Base-by-base conservation (phyloP, 2,113 vertebrate genomes). In the Tiliqua scincoides region DNA sequence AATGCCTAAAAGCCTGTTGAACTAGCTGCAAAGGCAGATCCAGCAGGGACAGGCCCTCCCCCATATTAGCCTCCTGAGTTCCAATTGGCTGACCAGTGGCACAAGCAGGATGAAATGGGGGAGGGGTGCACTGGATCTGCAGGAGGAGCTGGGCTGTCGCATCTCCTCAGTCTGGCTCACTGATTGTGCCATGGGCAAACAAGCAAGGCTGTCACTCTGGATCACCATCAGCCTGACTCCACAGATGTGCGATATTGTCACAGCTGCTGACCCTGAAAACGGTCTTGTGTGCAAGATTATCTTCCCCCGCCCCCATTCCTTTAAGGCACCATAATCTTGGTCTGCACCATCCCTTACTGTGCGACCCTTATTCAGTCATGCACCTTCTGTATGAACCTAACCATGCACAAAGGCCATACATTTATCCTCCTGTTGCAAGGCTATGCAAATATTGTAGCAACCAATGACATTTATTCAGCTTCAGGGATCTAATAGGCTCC, bases 211-310 rank as follows among this genome's bases (percentile, higher is more conserved):
- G 82, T 84, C 82, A 74, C 54, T 62, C 27, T 43, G 37, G 70
- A 74, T 84, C 71, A 84, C 27, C 25, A 63, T 84, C 71, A 63
- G 8, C 57, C 57, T 43, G n/a, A 18, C 70, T 74, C 68, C 70
- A 74, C 82, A 83, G 70, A 83, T 74, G 82, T 74, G 70, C 25
- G 37, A 73, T 25, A 83, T 63, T 18, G 27, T 48, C 59, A 25
- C 71, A 84, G 82, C 82, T 74, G 82, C 70, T 65, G 72, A 37
- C 68, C 70, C 82, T 73, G 35, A 62, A 59, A 83, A 61, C 70
- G 21, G 37, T 23, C 54, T 32, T 21, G 57, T 43, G 9, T 48
- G n/a, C 48, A 74, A 6, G 57, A 74, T 18, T 6, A 83, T 43
- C 70, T 23, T 37, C 74, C 18, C 54, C 52, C 27, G n/a, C 52